These are phyloP conservation scores for Ptiloglossa arizonensis DNA, from an alignment of 1,140 invertebrate species.

Conservation along the genomic window DNA sequence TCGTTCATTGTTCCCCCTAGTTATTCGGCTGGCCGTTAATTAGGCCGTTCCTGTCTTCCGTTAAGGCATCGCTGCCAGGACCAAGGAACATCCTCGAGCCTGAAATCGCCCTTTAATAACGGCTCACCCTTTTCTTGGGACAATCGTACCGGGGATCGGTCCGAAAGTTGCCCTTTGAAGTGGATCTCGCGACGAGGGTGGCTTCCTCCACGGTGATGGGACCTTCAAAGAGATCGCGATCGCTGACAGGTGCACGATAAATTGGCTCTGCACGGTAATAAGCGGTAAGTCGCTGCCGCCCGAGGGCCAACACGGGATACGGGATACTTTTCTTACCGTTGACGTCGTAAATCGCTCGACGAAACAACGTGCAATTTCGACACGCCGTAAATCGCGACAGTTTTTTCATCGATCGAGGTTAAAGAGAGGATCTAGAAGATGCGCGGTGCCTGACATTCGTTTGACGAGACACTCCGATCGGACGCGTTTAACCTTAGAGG, in stretches of 20 bases:
- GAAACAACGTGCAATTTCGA: slow-evolving; percentile 71
- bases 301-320: slow-evolving; percentile 52
- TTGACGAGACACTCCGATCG: too few relatives aligned
- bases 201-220: slow-evolving; percentile 9
- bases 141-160: slow-evolving; percentile 52
- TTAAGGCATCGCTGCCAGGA: slow-evolving; percentile 52
- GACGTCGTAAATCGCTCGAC: slow-evolving; percentile 60
- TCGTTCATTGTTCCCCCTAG: slow-evolving; percentile 32
- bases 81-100: slow-evolving; percentile 41
- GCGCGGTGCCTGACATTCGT: too few relatives aligned
- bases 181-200: slow-evolving; percentile 52
- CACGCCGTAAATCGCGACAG: slow-evolving; percentile 68
- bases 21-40: slow-evolving; percentile 63
- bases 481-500: too few relatives aligned
- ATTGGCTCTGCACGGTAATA: slow-evolving; percentile 64
- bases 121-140: slow-evolving; percentile 64
- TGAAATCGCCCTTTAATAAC: slow-evolving; percentile 64
- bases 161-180: slow-evolving; percentile 65
- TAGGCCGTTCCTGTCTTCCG: slow-evolving; percentile 60
- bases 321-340: slow-evolving; percentile 44
- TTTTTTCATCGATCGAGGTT: neutral
- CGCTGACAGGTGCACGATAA: slow-evolving; percentile 68
- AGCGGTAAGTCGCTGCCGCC: slow-evolving; percentile 55
- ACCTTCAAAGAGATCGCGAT: slow-evolving; percentile 67
- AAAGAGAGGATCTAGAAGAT: neutral